Evolutionary conservation across 2,797 vertebrate genomes (phyloP).

Genomic region (Rhabdomys pumilio): DNA sequence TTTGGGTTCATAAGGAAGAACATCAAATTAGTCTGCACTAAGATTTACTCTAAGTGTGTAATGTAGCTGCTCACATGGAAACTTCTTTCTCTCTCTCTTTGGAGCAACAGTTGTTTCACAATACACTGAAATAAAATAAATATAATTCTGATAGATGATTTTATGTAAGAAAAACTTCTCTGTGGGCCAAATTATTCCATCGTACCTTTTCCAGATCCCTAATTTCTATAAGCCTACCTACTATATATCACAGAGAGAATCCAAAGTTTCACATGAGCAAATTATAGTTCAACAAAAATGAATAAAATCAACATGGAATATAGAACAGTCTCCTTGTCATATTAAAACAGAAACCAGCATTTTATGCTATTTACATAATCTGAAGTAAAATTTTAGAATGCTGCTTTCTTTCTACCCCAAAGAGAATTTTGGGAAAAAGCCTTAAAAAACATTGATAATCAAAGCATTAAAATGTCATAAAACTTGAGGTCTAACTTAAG

Average conservation of each 20-base stretch:
- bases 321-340: slow-evolving; percentile 51
- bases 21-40: not conserved
- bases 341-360: slow-evolving; percentile 62
- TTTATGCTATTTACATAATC: slow-evolving; percentile 42
- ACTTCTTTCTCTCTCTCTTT: not conserved
- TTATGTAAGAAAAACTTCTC: not conserved
- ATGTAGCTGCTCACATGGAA: not conserved
- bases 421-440: slow-evolving; percentile 13
- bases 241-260: not conserved
- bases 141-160: not conserved
- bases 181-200: slow-evolving; percentile 50
- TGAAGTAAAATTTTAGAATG: slow-evolving; percentile 65
- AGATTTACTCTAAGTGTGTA: not conserved
- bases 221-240: slow-evolving; percentile 20
- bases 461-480: slow-evolving; percentile 80
- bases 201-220: slow-evolving; percentile 46
- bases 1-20: not conserved
- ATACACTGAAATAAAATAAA: slow-evolving; percentile 53
- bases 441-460: slow-evolving; percentile 71
- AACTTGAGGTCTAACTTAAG: slow-evolving; percentile 78
- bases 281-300: slow-evolving; percentile 40
- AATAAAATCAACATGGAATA: slow-evolving; percentile 67
- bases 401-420: not conserved
- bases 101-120: not conserved
- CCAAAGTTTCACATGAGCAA: slow-evolving; percentile 49